phyloP scores from a whole-genome alignment of 53 echinoderm and acorn worm genomes.

The Holothuria scabra region DNA sequence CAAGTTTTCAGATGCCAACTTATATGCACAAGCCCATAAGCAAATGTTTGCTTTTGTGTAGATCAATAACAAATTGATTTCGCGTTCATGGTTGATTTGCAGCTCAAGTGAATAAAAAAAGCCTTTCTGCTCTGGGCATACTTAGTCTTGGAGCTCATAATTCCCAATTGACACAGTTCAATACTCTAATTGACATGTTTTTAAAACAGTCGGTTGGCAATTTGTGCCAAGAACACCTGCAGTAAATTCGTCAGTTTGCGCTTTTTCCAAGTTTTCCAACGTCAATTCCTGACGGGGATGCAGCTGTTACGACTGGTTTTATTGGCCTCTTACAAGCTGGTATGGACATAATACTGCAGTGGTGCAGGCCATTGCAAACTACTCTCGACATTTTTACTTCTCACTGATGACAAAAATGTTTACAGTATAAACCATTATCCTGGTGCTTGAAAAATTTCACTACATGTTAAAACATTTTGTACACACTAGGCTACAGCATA shows the following conservation, averaged over 20 bases:
- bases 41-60: conserved; percentile 1
- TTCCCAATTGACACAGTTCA: conserved; percentile 30
- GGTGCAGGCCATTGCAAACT: too few relatives aligned
- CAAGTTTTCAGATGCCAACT: too few relatives aligned
- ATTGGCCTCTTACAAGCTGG: conserved; percentile 3
- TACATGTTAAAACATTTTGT: too few relatives aligned
- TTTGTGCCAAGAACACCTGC: conserved; percentile 3
- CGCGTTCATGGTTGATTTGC: conserved; percentile 5
- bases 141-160: conserved; percentile 12
- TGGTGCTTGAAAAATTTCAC: too few relatives aligned
- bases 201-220: neutral
- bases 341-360: too few relatives aligned
- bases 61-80: conserved; percentile 27
- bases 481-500: too few relatives aligned
- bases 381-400: too few relatives aligned
- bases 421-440: too few relatives aligned
- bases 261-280: neutral
- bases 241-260: neutral
- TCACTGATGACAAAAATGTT: too few relatives aligned
- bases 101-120: neutral
- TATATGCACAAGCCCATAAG: neutral
- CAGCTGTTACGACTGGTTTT: conserved; percentile 28
- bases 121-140: too few relatives aligned
- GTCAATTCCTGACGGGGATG: neutral
- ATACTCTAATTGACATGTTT: conserved; percentile 21